These are phyloP conservation scores for Amia ocellicauda DNA, from an alignment of 2,113 vertebrate species.

Conservation along the genomic window DNA sequence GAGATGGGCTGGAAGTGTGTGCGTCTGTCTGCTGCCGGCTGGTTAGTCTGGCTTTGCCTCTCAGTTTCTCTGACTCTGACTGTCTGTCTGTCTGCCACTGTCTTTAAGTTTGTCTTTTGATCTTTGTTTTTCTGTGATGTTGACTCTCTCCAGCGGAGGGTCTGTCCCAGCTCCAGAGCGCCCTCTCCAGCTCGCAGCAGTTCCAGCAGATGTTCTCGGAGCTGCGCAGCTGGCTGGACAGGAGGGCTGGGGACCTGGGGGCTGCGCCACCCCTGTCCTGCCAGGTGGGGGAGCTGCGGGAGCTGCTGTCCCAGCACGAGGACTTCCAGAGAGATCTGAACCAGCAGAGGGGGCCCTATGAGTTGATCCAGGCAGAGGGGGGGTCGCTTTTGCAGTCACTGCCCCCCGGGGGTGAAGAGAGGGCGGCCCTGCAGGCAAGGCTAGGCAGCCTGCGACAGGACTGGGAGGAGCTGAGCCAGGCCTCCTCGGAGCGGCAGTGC, in stretches of 20 bases:
- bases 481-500: slow-evolving; percentile 64
- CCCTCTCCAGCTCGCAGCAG: slow-evolving; percentile 93
- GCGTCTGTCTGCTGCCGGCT: not conserved
- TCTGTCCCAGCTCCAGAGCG: slow-evolving; percentile 89
- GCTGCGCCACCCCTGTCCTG: slow-evolving; percentile 75
- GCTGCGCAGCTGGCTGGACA: slow-evolving; percentile 85
- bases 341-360: slow-evolving; percentile 90
- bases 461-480: slow-evolving; percentile 83
- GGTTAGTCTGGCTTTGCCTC: not conserved
- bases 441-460: slow-evolving; percentile 74
- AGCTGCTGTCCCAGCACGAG: slow-evolving; percentile 79
- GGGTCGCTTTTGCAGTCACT: slow-evolving; percentile 79
- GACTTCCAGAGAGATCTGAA: slow-evolving; percentile 86
- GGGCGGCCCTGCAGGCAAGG: slow-evolving; percentile 74
- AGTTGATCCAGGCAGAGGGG: slow-evolving; percentile 87
- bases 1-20: accelerated
- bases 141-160: slow-evolving; percentile 71
- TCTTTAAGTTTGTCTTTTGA: not conserved
- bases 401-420: slow-evolving; percentile 82
- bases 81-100: not conserved
- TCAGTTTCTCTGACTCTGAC: not conserved
- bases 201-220: slow-evolving; percentile 99
- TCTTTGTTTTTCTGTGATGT: not conserved
- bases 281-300: slow-evolving; percentile 72
- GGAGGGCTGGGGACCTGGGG: slow-evolving; percentile 63